These are phyloP conservation scores for Ophioninae sp. DNA, from an alignment of 2,888 invertebrate species.

Conservation along the genomic window DNA sequence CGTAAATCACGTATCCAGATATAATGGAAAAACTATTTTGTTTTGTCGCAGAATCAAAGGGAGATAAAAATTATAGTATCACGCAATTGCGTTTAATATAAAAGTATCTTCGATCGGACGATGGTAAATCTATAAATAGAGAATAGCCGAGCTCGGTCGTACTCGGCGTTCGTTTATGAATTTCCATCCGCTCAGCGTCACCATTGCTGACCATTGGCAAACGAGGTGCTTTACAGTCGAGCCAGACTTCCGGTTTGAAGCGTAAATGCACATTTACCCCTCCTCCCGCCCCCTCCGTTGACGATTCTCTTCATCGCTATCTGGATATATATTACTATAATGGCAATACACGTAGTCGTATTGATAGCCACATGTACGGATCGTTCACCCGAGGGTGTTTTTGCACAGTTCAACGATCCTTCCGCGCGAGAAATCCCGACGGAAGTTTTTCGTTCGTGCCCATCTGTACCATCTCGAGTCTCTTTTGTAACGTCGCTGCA, in stretches of 20 bases:
- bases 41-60: too few species aligned
- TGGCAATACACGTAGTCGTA: constrained; percentile 30
- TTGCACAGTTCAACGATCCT: constrained; percentile 29
- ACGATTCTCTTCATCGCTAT: constrained; percentile 16
- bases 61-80: neutral
- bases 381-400: constrained; percentile 52
- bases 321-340: neutral
- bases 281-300: too few species aligned
- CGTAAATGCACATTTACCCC: constrained; percentile 22
- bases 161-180: constrained; percentile 64
- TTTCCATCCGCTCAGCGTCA: constrained; percentile 52
- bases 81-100: constrained; percentile 20
- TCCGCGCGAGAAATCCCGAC: constrained; percentile 8
- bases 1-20: too few species aligned
- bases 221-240: constrained; percentile 58
- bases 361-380: constrained; percentile 42
- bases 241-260: constrained; percentile 63
- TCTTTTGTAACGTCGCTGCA: neutral
- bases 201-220: constrained; percentile 40
- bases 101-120: constrained; percentile 23
- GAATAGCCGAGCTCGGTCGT: constrained; percentile 61
- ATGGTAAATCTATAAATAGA: constrained; percentile 62
- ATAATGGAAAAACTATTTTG: too few species aligned
- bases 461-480: neutral
- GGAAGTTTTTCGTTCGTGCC: neutral